phyloP scores from a whole-genome alignment of 1,140 invertebrate genomes.

The Thaumatotibia leucotreta region DNA sequence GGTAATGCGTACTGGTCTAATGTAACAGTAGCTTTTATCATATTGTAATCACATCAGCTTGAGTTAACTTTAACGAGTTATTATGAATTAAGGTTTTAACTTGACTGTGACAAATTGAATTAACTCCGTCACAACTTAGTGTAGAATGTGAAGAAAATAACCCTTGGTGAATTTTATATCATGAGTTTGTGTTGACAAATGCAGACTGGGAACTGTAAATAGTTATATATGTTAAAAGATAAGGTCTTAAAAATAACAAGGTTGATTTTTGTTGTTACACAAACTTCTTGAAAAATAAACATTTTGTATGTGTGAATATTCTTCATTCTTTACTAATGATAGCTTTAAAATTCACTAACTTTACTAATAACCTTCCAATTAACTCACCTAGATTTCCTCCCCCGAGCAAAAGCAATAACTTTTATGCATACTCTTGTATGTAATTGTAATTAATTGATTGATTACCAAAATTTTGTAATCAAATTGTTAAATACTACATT shows the following conservation, averaged over 20 bases:
- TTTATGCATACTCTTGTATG: neutral
- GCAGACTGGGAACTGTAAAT: conserved; percentile 73
- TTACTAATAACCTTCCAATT: neutral
- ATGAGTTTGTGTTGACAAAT: conserved; percentile 70
- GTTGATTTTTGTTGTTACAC: conserved; percentile 76
- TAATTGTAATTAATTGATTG: too few relatives aligned
- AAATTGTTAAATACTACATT: neutral
- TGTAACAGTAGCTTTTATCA: conserved; percentile 67
- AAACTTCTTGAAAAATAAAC: conserved; percentile 75
- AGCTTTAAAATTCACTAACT: conserved; percentile 18
- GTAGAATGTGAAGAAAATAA: conserved; percentile 66
- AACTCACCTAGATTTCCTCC: neutral
- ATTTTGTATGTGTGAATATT: conserved; percentile 74
- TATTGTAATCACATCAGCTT: conserved; percentile 69
- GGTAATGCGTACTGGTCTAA: conserved; percentile 57
- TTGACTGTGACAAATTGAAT: conserved; percentile 67
- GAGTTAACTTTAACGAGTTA: conserved; percentile 52
- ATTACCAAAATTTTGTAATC: neutral
- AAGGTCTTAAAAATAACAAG: conserved; percentile 69
- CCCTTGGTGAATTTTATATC: conserved; percentile 72
- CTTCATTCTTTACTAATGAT: conserved; percentile 38
- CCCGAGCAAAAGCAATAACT: neutral
- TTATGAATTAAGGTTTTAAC: conserved; percentile 56
- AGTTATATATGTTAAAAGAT: conserved; percentile 74
- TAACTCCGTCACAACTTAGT: conserved; percentile 73